Evolutionary conservation across 2,888 invertebrate genomes (phyloP), one percentile per base, ranked within the genome.

Genomic region (Drosophila mulleri): DNA sequence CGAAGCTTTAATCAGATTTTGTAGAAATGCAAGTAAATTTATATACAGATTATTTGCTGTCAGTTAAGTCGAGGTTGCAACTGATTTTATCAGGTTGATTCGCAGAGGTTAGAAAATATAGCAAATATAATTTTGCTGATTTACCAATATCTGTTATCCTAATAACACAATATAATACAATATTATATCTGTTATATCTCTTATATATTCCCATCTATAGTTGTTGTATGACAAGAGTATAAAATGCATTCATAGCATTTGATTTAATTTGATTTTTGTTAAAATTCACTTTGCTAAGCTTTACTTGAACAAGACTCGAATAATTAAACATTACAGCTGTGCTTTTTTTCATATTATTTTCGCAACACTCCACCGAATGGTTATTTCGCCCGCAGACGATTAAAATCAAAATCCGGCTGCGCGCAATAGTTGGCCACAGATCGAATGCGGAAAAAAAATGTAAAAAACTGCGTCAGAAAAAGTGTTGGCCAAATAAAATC

Each of bases 401-500:
- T 76, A 32, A 52, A 52, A 37, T 41, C 56, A 60, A 70, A 61
- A 45, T 35, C 53, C 48, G 54, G 42, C 48, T 37, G 29, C n/a
- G 53, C 37, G 5, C 60, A 64, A 56, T 65, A 71, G 63, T 47
- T 67, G 37, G 29, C 56, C 45, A 29, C 37, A 44, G 7, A 12
- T 20, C 26, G 39, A 57, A 41, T 50, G 9, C 18, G 11, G 8
- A 45, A 59, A 57, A 57, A 57, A 71, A 52, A 18, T 39, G 50
- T 18, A 57, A 18, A 67, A 78, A 78, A 59, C 52, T 37, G 61
- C 42, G 18, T 47, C 20, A 16, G 29, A 74, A 63, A 78, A 76
- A 69, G 80, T 65, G 75, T 62, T 66, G 75, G 39, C 52, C 67
- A 88, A 83, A 84, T 87, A 83, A 87, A 83, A 83, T 83, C 85